Conservation (phyloP, 2,113 vertebrate species). For the Orthonyx spaldingii region DNA sequence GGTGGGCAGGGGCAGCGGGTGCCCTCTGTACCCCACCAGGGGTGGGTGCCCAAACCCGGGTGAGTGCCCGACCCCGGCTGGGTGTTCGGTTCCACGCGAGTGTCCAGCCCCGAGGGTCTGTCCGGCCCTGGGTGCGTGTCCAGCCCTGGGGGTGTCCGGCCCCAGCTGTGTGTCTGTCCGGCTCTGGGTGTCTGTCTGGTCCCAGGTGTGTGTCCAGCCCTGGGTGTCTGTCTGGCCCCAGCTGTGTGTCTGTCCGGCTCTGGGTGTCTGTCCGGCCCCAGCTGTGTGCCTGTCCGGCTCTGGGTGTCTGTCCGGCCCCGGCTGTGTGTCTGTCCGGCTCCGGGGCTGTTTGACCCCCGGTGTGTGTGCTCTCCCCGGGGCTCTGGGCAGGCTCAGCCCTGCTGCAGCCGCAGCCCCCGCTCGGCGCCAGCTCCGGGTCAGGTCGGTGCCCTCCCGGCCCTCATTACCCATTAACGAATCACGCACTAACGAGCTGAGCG, state of each 20-base stretch:
- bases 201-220: background rate
- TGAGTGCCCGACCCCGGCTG: background rate
- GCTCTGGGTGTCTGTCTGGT: accelerated
- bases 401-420: accelerated
- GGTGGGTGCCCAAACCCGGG: background rate
- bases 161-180: background rate
- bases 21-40: background rate
- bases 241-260: too few species aligned
- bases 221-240: background rate
- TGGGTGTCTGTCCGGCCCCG: background rate
- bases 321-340: background rate
- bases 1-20: background rate
- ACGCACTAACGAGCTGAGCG: background rate
- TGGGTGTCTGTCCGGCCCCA: too few species aligned
- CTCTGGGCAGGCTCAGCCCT: background rate
- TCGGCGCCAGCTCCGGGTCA: background rate
- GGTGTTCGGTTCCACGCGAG: too few species aligned
- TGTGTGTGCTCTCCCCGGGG: background rate
- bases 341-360: accelerated
- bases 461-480: background rate
- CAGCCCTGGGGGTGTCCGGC: too few species aligned
- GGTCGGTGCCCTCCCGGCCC: background rate
- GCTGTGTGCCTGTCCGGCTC: background rate
- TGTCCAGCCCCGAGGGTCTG: too few species aligned
- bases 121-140: accelerated